Evolutionary conservation across 2,797 vertebrate species (phyloP).

Genomic region (Gobionotothen gibberifrons): DNA sequence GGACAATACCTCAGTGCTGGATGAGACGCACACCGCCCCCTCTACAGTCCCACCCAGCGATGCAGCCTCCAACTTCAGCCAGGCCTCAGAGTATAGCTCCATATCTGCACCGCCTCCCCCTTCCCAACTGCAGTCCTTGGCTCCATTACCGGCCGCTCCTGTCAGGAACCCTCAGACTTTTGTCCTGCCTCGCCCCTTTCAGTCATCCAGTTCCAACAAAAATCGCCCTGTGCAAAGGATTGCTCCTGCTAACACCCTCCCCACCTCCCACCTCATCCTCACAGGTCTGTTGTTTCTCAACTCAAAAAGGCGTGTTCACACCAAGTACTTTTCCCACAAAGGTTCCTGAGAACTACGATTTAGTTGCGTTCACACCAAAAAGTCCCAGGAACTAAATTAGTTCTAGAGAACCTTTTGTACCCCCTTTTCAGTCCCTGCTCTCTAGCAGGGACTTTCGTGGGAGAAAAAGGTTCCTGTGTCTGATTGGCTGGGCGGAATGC

Average conservation of each 20-base stretch:
- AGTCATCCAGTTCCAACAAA: constrained; percentile 79
- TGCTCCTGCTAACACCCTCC: constrained; percentile 85
- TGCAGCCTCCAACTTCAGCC: constrained; percentile 88
- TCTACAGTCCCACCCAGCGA: constrained; percentile 84
- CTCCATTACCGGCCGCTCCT: constrained; percentile 49
- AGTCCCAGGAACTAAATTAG: too few species aligned
- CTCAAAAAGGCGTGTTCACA: neutral
- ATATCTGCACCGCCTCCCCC: constrained; percentile 72
- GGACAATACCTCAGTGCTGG: constrained; percentile 47
- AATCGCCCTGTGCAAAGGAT: constrained; percentile 88
- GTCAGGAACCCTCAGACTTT: constrained; percentile 82
- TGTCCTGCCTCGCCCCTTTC: constrained; percentile 86
- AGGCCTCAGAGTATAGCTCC: constrained; percentile 79
- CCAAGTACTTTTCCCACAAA: too few species aligned
- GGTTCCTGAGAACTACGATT: too few species aligned
- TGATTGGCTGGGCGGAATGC: too few species aligned
- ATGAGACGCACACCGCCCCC: constrained; percentile 86
- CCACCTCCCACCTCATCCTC: constrained; percentile 85
- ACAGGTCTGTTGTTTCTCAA: constrained; percentile 84
- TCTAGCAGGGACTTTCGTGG: too few species aligned
- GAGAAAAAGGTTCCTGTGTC: too few species aligned
- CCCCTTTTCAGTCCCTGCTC: too few species aligned
- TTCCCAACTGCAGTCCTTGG: constrained; percentile 84
- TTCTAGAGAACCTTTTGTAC: too few species aligned
- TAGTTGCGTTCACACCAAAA: too few species aligned